phyloP scores from a whole-genome alignment of 1,140 invertebrate genomes.

The Apolygus lucorum region DNA sequence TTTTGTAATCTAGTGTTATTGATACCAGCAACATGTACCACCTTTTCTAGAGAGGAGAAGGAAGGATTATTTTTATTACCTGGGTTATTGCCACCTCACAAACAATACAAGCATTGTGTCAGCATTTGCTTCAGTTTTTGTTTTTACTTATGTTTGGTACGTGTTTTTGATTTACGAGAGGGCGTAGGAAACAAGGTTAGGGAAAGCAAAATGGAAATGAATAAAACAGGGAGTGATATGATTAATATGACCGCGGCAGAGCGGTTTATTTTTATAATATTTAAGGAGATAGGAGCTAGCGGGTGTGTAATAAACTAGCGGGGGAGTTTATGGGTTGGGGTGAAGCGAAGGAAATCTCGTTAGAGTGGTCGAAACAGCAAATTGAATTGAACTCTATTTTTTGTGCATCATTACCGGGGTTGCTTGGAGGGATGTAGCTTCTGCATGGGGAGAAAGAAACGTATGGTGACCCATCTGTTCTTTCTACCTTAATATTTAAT shows the following conservation, averaged over 20 bases:
- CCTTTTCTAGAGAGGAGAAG: too few species aligned
- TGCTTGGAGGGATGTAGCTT: background rate
- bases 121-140: too few species aligned
- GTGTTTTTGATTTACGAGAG: too few species aligned
- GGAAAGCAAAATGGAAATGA: too few species aligned
- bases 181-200: too few species aligned
- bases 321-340: slow-evolving; percentile 17
- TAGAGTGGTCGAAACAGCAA: slow-evolving; percentile 32
- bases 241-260: background rate
- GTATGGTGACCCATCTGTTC: background rate
- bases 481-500: background rate
- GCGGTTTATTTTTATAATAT: slow-evolving; percentile 15
- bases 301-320: slow-evolving; percentile 1
- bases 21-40: too few species aligned
- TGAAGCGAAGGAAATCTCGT: slow-evolving; percentile 29
- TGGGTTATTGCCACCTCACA: too few species aligned
- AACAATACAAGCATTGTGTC: too few species aligned
- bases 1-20: too few species aligned
- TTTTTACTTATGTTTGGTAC: too few species aligned
- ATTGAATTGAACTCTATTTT: slow-evolving; percentile 29
- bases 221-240: background rate
- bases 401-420: slow-evolving; percentile 17
- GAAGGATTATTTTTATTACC: too few species aligned
- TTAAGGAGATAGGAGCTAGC: slow-evolving; percentile 6
- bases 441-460: background rate